These are phyloP conservation scores for Hoplias malabaricus DNA, from an alignment of 2,113 vertebrate genomes.

Conservation along the genomic window DNA sequence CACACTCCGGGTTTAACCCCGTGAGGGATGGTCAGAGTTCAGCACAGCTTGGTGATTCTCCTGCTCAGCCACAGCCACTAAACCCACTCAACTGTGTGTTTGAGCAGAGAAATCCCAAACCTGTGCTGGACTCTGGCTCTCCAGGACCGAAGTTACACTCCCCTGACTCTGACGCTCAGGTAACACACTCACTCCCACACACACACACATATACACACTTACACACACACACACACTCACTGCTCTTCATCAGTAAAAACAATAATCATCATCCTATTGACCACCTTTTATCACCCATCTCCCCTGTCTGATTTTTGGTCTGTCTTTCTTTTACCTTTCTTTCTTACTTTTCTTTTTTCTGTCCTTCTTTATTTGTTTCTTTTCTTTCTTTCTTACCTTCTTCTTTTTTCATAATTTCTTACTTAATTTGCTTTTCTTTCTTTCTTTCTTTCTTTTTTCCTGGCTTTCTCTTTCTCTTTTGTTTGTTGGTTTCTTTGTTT, in stretches of 20 bases:
- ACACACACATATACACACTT: too few species aligned
- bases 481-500: too few species aligned
- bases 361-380: neutral
- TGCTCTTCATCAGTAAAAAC: neutral
- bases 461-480: too few species aligned
- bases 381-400: neutral
- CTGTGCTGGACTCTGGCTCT: constrained; percentile 1
- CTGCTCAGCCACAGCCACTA: neutral
- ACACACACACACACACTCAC: neutral
- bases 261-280: neutral
- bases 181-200: neutral
- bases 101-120: constrained; percentile 1
- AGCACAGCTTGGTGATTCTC: neutral
- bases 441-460: neutral
- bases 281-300: neutral
- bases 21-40: neutral
- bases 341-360: neutral
- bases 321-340: neutral
- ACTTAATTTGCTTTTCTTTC: neutral
- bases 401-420: neutral
- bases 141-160: neutral
- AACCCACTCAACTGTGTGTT: neutral
- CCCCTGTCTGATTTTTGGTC: neutral
- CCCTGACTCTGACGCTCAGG: neutral
- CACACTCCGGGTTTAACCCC: neutral